Base-by-base conservation (phyloP, 2,797 vertebrate species). In the Melopsittacus undulatus region DNA sequence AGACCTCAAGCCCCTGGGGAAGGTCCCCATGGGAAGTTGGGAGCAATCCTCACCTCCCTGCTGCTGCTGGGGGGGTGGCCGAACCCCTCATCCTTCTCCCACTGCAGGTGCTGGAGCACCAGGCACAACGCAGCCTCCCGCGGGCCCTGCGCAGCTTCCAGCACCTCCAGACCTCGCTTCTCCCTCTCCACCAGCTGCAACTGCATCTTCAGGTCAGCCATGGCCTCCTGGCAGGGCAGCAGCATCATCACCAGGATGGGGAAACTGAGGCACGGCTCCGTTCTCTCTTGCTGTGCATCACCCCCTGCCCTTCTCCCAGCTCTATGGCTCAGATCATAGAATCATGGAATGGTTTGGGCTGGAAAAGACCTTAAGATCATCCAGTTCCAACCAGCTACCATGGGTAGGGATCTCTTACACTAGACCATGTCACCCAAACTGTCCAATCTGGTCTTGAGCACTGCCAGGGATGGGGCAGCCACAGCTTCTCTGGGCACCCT, bases 141-240 rank as follows among this genome's bases (percentile, higher is more conserved):
- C 0, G 96, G 89, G 1, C 68, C 62, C 46, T 74, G 91, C 38
- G 96, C 97, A 82, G 97, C 97, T 62, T 96, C 91, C 82, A 95
- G 97, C 95, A 98, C 96, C 89, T 99, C 99, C 92, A 99, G 94
- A 40, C 97, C 97, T 32, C 97, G 77, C 82, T 98, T 98, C 95
- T 99, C 99, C 66, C 98, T 98, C 96, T 98, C 98, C 8, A 94
- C 97, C 56, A 99, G 97, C 76, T 98, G 98, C 66, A 99, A 97
- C 57, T 88, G 86, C 73, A 96, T 97, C 84, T 97, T 98, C 90
- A 99, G 95, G 78, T 99, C 98, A 0, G 98, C 98, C 98, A 99
- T 98, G 56, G 98, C 98, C 96, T 99, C 99, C 99, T 99, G 93
- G 29, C 27, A 43, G 7, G 13, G 68, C 45, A 34, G 13, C 1